Percentiles rank a stretch among this genome's conserved stretches.
Conservation (phyloP, 2,888 invertebrate genomes). For the Dasysyrphus albostriatus region DNA sequence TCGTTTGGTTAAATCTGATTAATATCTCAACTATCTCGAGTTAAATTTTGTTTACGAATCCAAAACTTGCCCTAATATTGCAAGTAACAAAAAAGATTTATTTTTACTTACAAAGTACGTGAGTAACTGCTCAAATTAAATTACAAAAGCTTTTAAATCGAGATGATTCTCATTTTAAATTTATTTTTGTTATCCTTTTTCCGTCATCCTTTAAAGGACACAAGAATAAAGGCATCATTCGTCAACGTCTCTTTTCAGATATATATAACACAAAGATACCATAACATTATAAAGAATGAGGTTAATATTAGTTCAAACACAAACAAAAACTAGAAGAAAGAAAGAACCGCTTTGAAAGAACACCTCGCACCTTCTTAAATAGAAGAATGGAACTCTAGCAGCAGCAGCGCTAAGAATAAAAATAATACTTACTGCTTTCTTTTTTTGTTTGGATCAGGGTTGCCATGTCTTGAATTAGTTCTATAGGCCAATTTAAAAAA, state of each 20-base stretch:
- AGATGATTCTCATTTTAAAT: conserved; percentile 20
- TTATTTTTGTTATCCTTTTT: conserved; percentile 13
- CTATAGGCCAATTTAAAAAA: too few relatives aligned
- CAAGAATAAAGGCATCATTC: conserved; percentile 1
- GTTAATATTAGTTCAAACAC: conserved; percentile 15
- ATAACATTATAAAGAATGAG: background rate
- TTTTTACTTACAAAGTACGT: background rate
- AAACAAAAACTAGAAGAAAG: background rate
- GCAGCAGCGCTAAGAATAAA: background rate
- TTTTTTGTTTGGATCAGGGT: too few relatives aligned
- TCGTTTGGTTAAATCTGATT: too few relatives aligned
- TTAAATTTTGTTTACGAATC: too few relatives aligned
- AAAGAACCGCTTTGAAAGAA: background rate
- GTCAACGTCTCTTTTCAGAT: background rate
- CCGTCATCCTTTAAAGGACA: background rate
- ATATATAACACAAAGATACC: background rate
- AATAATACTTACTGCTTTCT: background rate
- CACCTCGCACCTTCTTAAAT: background rate
- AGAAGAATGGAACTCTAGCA: background rate
- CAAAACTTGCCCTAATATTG: too few relatives aligned
- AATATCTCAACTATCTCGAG: too few relatives aligned
- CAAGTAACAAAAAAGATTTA: background rate
- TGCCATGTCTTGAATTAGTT: too few relatives aligned
- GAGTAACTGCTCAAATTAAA: conserved; percentile 5
- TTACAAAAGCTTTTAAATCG: conserved; percentile 21